A percentile compares a stretch with the other conserved stretches of the same genome.
These are phyloP conservation scores for Meganola albula DNA, from an alignment of 2,888 invertebrate species.

Conservation along the genomic window DNA sequence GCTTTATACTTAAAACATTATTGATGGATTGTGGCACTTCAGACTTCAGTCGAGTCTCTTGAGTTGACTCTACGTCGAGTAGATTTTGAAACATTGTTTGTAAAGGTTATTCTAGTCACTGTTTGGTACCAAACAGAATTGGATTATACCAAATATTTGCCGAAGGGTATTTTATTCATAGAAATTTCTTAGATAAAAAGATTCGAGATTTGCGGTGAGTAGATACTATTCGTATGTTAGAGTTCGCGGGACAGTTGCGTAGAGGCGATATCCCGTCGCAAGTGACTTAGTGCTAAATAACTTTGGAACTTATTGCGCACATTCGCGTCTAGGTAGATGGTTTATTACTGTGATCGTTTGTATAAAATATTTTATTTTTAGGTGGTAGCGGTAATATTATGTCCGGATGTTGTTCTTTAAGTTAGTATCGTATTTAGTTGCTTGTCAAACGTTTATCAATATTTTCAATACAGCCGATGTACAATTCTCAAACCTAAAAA, in stretches of 20 bases:
- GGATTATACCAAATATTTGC: constrained; percentile 22
- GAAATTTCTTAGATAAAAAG: constrained; percentile 8
- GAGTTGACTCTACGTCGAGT: constrained; percentile 9
- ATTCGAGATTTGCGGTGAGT: constrained; percentile 38
- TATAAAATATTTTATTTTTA: constrained; percentile 40
- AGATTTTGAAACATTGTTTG: constrained; percentile 13
- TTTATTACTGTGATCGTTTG: constrained; percentile 72
- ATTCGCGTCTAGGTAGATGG: constrained; percentile 72
- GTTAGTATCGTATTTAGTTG: no score
- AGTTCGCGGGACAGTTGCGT: constrained; percentile 27
- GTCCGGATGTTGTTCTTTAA: no score
- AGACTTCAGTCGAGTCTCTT: no score
- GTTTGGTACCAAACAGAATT: constrained; percentile 31
- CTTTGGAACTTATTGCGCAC: constrained; percentile 66
- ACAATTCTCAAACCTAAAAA: no score
- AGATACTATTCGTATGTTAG: constrained; percentile 32
- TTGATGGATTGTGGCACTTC: no score
- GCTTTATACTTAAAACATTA: no score
- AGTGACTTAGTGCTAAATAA: constrained; percentile 35
- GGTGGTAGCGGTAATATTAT: constrained; percentile 27
- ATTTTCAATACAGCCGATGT: no score
- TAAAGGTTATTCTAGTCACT: constrained; percentile 43
- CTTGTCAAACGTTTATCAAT: no score
- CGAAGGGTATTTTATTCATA: not conserved
- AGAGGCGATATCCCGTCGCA: constrained; percentile 31